Conservation (phyloP, 1,140 invertebrate species). For the Choristoneura fumiferana region DNA sequence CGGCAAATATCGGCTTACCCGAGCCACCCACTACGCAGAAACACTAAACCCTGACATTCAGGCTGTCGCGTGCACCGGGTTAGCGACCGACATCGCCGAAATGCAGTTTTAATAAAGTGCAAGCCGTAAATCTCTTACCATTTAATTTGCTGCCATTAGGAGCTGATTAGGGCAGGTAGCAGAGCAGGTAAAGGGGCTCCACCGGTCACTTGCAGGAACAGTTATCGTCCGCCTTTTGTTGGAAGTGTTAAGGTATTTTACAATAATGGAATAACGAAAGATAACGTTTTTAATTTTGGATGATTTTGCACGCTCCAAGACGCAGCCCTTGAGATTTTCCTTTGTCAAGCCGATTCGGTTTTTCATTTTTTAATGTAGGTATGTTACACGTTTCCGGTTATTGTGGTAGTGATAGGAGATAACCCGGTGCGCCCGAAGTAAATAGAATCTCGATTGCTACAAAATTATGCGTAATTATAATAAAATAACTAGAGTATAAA, state of each 20-base stretch:
- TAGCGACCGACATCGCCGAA: slow-evolving; percentile 29
- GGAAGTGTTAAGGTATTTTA: slow-evolving; percentile 51
- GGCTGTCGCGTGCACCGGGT: slow-evolving; percentile 9
- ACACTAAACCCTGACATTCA: slow-evolving; percentile 26
- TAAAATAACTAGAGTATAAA: not conserved
- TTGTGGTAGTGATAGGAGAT: slow-evolving; percentile 52
- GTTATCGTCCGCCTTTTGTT: slow-evolving; percentile 48
- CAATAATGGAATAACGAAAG: slow-evolving; percentile 40
- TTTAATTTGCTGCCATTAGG: slow-evolving; percentile 66
- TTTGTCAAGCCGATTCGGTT: slow-evolving; percentile 6
- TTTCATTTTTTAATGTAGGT: slow-evolving; percentile 12
- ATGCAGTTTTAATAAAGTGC: slow-evolving; percentile 61
- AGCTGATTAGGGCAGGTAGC: slow-evolving; percentile 43
- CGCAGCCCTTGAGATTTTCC: slow-evolving; percentile 1
- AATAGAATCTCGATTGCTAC: not conserved
- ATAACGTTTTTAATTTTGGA: slow-evolving; percentile 42
- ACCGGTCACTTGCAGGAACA: slow-evolving; percentile 51
- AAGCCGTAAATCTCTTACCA: slow-evolving; percentile 47
- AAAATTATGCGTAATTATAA: not conserved
- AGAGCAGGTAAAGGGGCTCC: slow-evolving; percentile 56
- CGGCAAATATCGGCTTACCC: slow-evolving; percentile 74
- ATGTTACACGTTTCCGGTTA: slow-evolving; percentile 44
- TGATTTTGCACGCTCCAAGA: slow-evolving; percentile 7
- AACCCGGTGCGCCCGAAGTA: slow-evolving; percentile 41
- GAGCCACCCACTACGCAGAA: slow-evolving; percentile 67